phyloP scores from a whole-genome alignment of 2,888 invertebrate species.

The Pterostichus niger region DNA sequence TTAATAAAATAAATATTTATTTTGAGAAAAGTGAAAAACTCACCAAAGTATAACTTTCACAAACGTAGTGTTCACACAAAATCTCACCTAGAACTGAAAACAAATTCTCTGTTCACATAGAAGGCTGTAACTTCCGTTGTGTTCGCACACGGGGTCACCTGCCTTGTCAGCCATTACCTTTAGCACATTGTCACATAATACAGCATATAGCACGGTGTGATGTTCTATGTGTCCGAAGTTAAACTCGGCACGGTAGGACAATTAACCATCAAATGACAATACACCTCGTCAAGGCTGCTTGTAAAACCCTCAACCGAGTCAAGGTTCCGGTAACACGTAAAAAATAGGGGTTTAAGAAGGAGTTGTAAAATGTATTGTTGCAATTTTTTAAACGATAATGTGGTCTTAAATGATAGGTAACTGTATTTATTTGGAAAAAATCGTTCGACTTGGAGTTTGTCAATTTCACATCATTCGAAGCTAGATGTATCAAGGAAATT shows the following conservation, averaged over 20 bases:
- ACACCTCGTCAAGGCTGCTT: slow-evolving; percentile 33
- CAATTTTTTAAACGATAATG: background rate
- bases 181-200: slow-evolving; percentile 3
- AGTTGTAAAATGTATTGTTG: background rate
- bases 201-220: background rate
- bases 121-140: slow-evolving; percentile 51
- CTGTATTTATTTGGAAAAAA: too few relatives aligned
- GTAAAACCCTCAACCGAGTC: background rate
- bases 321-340: background rate
- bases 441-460: too few relatives aligned
- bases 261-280: slow-evolving; percentile 6
- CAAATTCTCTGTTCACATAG: background rate
- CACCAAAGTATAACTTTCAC: background rate
- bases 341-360: background rate
- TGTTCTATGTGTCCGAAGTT: too few relatives aligned
- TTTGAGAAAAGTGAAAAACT: too few relatives aligned
- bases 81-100: slow-evolving; percentile 49
- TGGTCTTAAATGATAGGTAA: too few relatives aligned
- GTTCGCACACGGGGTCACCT: slow-evolving; percentile 48
- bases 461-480: too few relatives aligned
- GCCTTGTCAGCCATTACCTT: background rate
- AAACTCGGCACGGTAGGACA: background rate
- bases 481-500: too few relatives aligned
- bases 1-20: too few relatives aligned
- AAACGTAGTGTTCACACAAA: slow-evolving; percentile 41